Base-by-base conservation (phyloP, 2,888 invertebrate genomes). In the Plemyria rubiginata region DNA sequence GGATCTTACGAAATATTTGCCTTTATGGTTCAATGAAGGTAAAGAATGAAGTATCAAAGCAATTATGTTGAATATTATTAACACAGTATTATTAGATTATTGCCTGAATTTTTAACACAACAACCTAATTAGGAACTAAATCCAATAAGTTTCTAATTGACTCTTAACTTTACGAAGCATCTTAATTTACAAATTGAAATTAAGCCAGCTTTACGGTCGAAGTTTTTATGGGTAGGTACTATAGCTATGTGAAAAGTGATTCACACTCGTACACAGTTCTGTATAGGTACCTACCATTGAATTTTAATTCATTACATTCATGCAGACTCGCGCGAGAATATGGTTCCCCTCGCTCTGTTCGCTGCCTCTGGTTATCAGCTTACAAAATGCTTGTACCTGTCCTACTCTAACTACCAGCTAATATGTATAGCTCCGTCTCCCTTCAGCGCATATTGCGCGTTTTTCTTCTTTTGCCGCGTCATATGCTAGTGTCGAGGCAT, bases 381-480 rank as follows among this genome's bases (percentile, higher is more conserved):
- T 89, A 92, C 91, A 90, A 92, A 92, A 91, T 88, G 91, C 86
- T 83, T 82, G 76, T 84, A 77, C 79, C 86, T 79, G 81, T 91
- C 92, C 83, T 85, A 74, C 81, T 92, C 87, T 75, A 67, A 74
- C 87, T 65, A 70, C 72, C 75, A 68, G 76, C 81, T 84, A 86
- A 87, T 84, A 84, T 81, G 77, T 79, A 83, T 88, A 84, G 74
- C 72, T 72, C 83, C 77, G 79, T 91, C 90, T 80, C 88, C 83
- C 82, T 92, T 85, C 70, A 76, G 77, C 89, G 87, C 85, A 86
- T 87, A 88, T 88, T 90, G 89, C 90, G 87, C 90, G 90, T 91
- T 92, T 92, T 92, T 92, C 91, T 92, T 90, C 88, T 91, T 90
- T 92, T 91, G 88, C 87, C 91, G 87, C 90, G 90, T 90, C 90